Percentiles rank a stretch among this genome's conserved stretches.
These are phyloP conservation scores for Mus minutoides DNA, from an alignment of 2,797 vertebrate genomes.

Conservation along the genomic window DNA sequence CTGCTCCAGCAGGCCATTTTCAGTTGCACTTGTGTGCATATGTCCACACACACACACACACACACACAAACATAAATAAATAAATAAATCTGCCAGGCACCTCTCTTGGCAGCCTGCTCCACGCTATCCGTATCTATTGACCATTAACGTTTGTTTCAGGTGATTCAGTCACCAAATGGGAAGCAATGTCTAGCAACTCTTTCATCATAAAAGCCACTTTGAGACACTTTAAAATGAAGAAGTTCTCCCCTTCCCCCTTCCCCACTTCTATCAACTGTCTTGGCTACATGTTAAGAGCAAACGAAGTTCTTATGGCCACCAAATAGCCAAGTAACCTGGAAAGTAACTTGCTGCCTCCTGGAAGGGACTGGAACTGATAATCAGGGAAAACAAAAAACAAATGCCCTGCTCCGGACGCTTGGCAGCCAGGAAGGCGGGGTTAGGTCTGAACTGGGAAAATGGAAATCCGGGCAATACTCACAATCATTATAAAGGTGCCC, in stretches of 20 bases:
- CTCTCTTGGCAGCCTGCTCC: neutral
- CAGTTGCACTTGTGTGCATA: neutral
- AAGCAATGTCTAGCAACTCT: neutral
- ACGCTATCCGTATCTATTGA: neutral
- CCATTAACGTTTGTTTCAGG: neutral
- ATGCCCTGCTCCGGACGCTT: neutral
- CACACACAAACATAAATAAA: no score
- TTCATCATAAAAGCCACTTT: conserved; percentile 10
- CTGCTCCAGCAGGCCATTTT: neutral
- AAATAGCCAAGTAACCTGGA: neutral
- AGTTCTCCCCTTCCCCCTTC: neutral
- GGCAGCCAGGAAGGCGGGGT: neutral
- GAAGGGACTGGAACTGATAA: neutral
- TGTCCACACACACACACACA: neutral
- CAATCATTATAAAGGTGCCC: conserved; percentile 95
- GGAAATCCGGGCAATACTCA: conserved; percentile 90
- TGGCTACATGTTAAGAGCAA: neutral
- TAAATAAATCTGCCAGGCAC: neutral
- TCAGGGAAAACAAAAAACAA: neutral
- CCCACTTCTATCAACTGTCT: neutral
- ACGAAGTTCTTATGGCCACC: neutral
- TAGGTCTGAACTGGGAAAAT: conserved; percentile 57
- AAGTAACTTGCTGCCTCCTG: neutral
- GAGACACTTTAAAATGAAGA: neutral
- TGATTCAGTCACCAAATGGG: neutral